Evolutionary conservation across 1,140 invertebrate species (phyloP).

Genomic region (Heliconius melpomene): DNA sequence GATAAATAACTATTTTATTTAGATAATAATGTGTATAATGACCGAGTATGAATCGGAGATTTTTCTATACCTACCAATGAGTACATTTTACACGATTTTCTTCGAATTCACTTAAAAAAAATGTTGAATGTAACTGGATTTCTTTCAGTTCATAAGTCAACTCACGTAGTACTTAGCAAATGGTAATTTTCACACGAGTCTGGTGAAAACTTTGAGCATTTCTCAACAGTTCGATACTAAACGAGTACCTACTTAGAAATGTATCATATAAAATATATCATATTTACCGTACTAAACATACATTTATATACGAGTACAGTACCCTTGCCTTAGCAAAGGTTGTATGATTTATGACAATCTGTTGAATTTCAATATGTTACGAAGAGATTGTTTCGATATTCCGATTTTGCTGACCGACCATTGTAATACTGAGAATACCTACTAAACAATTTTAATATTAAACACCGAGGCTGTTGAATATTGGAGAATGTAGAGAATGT

Average conservation of each 20-base stretch:
- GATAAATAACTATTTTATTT: too few species aligned
- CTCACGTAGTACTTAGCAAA: conserved; percentile 18
- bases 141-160: neutral
- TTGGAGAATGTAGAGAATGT: too few species aligned
- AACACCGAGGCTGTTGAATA: neutral
- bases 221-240: neutral
- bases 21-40: too few species aligned
- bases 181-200: conserved; percentile 25
- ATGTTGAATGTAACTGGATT: neutral
- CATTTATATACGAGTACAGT: neutral
- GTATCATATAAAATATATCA: neutral
- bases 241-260: neutral
- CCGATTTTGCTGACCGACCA: neutral
- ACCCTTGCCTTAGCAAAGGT: conserved; percentile 7
- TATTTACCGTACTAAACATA: neutral
- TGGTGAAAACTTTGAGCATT: conserved; percentile 10
- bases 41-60: too few species aligned
- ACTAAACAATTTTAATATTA: too few species aligned
- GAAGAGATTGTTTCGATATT: neutral
- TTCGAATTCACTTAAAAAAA: neutral
- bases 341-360: conserved; percentile 14
- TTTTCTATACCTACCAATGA: too few species aligned
- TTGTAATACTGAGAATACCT: neutral
- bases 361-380: conserved; percentile 13
- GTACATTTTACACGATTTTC: neutral